Base-by-base conservation (phyloP, 2,888 invertebrate species). In the Plebejus anna region DNA sequence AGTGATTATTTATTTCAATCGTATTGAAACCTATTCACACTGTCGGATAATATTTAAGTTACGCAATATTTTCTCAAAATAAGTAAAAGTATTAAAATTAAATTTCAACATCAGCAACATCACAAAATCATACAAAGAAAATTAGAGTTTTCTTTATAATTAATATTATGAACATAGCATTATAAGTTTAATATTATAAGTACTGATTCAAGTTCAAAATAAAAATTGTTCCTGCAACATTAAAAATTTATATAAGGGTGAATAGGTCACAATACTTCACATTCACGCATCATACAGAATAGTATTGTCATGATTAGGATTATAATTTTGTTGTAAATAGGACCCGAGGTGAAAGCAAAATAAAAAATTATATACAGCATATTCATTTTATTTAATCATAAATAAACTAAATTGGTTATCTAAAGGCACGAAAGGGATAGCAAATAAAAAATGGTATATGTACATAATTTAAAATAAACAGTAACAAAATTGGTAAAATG, bases 391-490 rank as follows among this genome's bases (percentile, higher is more conserved):
- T 90, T 91, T 81, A 86, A 89, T 89, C 87, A 92, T 92, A 92
- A 92, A 92, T 93, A 92, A 90, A 89, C 90, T 91, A 90, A 91
- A 90, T 86, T 87, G 88, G 86, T 87, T 90, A 89, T 88, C 89
- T 90, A 90, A 89, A 89, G 83, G 83, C 85, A 87, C 85, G 88
- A 89, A 84, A 87, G 85, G 87, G 85, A 87, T 90, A 89, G 85
- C 85, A 87, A 89, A 88, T 90, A 89, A 90, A 90, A 88, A 88
- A 55, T 32, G 83, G 82, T 81, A 84, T 92, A 92, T 93, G 90
- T 92, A 92, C 92, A 93, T 89, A 90, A 89, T 85, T 85, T 85
- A 84, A 88, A 87, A 87, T 77, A 80, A 81, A 80, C 78, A 77
- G 80, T 80, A 85, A 87, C 86, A 85, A 86, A 84, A 85, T 82